Base-by-base conservation (phyloP, 2,113 vertebrate genomes). In the Alexandromys fortis region DNA sequence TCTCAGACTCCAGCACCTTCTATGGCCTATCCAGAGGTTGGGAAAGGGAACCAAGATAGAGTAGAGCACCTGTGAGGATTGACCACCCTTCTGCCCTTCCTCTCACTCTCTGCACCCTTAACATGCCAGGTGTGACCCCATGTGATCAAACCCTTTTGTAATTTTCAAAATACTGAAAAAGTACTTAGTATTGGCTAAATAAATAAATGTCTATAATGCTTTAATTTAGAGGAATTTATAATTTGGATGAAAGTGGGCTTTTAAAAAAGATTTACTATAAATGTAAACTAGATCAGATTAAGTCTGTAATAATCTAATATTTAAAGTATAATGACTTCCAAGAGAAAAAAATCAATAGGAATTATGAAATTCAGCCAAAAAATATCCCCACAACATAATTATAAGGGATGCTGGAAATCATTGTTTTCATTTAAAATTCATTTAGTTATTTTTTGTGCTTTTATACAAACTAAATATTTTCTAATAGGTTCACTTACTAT, bases 301-400 rank as follows among this genome's bases (percentile, higher is more conserved):
- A 87, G 72, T 42, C 55, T 76, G 0, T 86, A 58, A 89, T 95
- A 96, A 95, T 77, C n/a, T 92, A 90, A 90, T 89, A 79, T 78
- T 78, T 90, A 76, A 90, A 94, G 52, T 47, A 75, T 94, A 94
- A 97, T 55, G 47, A 72, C 77, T 45, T 81, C 92, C 3, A 70
- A 91, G 76, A 93, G 26, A 35, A 63, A 81, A 81, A 94, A n/a
- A 67, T 28, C 86, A 91, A 58, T 61, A 79, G 7, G 52, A 89
- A 16, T 55, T 86, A 8, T 65, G 61, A 93, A 94, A 61, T 90
- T 92, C 30, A 86, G 11, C 17, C 95, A 77, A 38, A 14, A 55
- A 76, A 95, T n/a, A 85, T 52, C 52, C 16, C 52, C 58, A 58
- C 58, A 58, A 21, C 19, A 76, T 94, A 96, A 91, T 96, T 89